Evolutionary conservation across 2,888 invertebrate genomes (phyloP).

Genomic region (Mycogona germanica): DNA sequence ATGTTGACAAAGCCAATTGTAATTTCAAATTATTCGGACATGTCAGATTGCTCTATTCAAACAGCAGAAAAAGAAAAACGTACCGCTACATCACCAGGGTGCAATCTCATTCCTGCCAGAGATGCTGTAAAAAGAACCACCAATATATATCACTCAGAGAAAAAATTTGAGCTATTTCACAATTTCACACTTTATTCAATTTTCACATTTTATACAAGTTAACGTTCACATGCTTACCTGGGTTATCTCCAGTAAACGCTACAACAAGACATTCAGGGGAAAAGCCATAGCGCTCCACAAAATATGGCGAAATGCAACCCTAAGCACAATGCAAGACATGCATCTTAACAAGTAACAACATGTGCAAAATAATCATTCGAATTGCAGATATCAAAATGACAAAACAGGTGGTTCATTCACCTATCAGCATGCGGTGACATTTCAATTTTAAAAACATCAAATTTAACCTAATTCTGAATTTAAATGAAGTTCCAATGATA

Average conservation of each 20-base stretch:
- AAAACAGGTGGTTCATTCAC: neutral
- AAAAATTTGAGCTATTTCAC: too few relatives aligned
- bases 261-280: conserved; percentile 61
- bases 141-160: too few relatives aligned
- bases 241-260: conserved; percentile 93
- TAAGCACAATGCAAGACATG: neutral
- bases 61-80: conserved; percentile 44
- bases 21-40: neutral
- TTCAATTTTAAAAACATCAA: neutral
- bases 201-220: neutral
- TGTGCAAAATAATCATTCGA: neutral
- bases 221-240: conserved; percentile 44
- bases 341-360: neutral
- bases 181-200: too few relatives aligned
- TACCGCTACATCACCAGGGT: conserved; percentile 68
- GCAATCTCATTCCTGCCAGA: conserved; percentile 59
- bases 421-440: neutral
- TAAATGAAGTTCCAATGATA: neutral
- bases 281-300: conserved; percentile 77
- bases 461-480: neutral
- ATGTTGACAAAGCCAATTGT: neutral
- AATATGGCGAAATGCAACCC: conserved; percentile 43
- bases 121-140: conserved; percentile 31
- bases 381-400: neutral
- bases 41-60: neutral